phyloP scores from a whole-genome alignment of 2,888 invertebrate genomes.

The Pelosia muscerda region DNA sequence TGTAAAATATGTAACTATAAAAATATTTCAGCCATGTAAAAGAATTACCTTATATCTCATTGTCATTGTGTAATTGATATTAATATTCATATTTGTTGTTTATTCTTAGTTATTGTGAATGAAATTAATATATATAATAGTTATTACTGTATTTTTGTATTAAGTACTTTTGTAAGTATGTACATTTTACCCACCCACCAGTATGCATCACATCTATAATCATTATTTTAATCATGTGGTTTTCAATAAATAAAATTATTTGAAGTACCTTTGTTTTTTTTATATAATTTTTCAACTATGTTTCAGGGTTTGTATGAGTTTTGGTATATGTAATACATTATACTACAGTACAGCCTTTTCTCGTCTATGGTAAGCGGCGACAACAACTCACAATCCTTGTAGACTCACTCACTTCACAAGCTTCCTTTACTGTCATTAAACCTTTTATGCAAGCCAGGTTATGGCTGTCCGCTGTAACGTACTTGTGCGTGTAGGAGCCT shows the following conservation, averaged over 20 bases:
- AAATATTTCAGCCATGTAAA: no score
- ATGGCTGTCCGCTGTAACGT: no score
- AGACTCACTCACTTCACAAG: no score
- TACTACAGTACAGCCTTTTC: not conserved
- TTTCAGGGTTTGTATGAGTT: not conserved
- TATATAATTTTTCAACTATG: not conserved
- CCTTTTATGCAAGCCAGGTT: not conserved
- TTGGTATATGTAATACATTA: not conserved
- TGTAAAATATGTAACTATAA: not conserved
- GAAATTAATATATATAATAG: not conserved
- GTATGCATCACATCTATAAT: conserved; percentile 9
- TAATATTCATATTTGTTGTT: not conserved
- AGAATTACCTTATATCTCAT: not conserved
- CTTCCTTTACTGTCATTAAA: not conserved
- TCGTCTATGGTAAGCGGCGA: not conserved
- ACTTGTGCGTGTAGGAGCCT: no score
- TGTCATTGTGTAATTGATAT: not conserved
- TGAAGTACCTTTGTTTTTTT: not conserved
- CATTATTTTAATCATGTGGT: conserved; percentile 16
- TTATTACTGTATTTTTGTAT: not conserved
- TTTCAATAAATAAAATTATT: conserved; percentile 1
- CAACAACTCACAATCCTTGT: no score
- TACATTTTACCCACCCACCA: conserved; percentile 10
- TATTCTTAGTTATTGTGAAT: not conserved
- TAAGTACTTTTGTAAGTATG: conserved; percentile 12